phyloP scores from a whole-genome alignment of 2,888 invertebrate genomes.

The Tinea semifulvella region DNA sequence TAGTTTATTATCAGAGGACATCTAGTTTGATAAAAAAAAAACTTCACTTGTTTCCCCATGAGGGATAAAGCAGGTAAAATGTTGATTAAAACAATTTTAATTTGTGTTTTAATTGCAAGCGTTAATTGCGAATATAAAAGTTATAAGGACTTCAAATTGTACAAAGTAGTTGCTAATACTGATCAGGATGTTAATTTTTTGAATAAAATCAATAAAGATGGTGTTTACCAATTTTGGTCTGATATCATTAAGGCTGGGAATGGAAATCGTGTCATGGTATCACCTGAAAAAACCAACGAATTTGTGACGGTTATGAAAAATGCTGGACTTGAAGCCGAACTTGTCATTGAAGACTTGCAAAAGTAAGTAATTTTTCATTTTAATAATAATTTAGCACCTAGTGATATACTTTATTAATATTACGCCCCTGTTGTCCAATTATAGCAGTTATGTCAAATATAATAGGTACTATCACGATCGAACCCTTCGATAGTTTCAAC shows the following conservation, averaged over 20 bases:
- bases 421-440: no score
- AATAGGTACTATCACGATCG: no score
- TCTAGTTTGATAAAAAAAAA: no score
- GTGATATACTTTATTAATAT: no score
- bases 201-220: constrained; percentile 4
- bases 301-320: background rate
- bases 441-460: no score
- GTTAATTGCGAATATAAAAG: constrained; percentile 8
- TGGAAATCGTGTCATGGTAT: constrained; percentile 8
- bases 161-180: constrained; percentile 8
- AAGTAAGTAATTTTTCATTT: no score
- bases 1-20: no score
- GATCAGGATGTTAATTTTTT: constrained; percentile 7
- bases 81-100: background rate
- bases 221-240: constrained; percentile 11
- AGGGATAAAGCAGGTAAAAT: background rate
- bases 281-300: constrained; percentile 7
- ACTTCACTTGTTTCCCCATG: no score
- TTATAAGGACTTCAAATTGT: constrained; percentile 11
- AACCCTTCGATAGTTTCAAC: no score
- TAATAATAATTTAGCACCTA: no score
- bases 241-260: background rate
- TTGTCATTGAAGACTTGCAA: constrained; percentile 5
- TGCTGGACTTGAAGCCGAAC: background rate
- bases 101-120: background rate